Conservation (phyloP, 2,888 invertebrate species). For the Arrhopalites spinosus region DNA sequence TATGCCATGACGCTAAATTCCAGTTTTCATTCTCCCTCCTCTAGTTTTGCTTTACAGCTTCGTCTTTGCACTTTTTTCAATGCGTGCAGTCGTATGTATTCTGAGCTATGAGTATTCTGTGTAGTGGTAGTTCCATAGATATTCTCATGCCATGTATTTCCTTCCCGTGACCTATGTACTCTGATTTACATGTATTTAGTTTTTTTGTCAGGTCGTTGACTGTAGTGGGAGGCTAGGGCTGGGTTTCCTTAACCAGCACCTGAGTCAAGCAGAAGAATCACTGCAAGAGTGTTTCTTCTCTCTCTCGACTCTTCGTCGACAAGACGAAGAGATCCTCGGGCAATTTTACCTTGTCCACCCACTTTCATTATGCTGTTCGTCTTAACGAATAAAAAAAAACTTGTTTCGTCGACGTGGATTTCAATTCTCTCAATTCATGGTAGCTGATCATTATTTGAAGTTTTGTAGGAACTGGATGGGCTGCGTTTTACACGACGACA, state of each 20-base stretch:
- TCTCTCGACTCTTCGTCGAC: too few species aligned
- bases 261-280: conserved; percentile 37
- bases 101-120: background rate
- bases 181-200: conserved; percentile 44
- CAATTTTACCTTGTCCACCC: conserved; percentile 54
- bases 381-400: conserved; percentile 37
- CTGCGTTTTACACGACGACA: conserved; percentile 32
- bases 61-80: background rate
- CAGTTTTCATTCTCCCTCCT: too few species aligned
- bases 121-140: background rate
- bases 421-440: conserved; percentile 35
- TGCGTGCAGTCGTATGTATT: background rate
- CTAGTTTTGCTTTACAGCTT: background rate
- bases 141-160: conserved; percentile 27
- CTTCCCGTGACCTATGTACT: conserved; percentile 43
- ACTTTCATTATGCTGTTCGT: conserved; percentile 45
- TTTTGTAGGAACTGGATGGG: conserved; percentile 26
- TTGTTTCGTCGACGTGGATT: conserved; percentile 40
- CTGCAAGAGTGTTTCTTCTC: conserved; percentile 12
- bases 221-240: conserved; percentile 42
- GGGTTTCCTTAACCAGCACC: conserved; percentile 37
- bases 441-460: conserved; percentile 34
- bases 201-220: conserved; percentile 40
- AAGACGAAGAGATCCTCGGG: conserved; percentile 42
- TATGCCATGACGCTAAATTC: too few species aligned